phyloP scores from a whole-genome alignment of 2,888 invertebrate species.

The Leptarthrus brevirostris region DNA sequence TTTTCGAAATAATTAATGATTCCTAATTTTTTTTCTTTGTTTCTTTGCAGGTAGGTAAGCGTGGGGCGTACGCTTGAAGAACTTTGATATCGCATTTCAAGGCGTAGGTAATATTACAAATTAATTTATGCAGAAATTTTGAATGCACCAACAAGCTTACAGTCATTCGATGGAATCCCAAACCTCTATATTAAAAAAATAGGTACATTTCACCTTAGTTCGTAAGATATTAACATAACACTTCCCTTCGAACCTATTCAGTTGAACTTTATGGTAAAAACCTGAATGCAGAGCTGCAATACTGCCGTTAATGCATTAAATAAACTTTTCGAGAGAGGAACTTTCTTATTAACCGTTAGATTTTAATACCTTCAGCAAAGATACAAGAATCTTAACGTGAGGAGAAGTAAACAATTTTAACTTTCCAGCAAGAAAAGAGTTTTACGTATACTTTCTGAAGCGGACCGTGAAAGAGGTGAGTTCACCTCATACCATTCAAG shows the following conservation, averaged over 20 bases:
- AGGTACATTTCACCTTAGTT: not conserved
- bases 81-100: too few species aligned
- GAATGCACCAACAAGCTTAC: too few species aligned
- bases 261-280: not conserved
- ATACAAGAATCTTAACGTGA: not conserved
- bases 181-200: too few species aligned
- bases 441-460: not conserved
- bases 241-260: conserved; percentile 23
- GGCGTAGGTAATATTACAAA: too few species aligned
- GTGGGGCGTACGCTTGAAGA: too few species aligned
- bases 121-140: too few species aligned
- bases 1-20: too few species aligned
- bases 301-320: conserved; percentile 30
- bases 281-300: conserved; percentile 1
- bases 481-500: not conserved
- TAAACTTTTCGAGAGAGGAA: conserved; percentile 14
- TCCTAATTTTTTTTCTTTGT: too few species aligned
- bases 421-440: not conserved
- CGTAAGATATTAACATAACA: not conserved
- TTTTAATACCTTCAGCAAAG: conserved; percentile 19
- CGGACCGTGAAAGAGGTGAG: not conserved
- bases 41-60: too few species aligned
- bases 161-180: too few species aligned
- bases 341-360: conserved; percentile 40
- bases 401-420: conserved; percentile 2